These are phyloP conservation scores for Geotrupes spiniger DNA, from an alignment of 2,888 invertebrate species.

Conservation along the genomic window DNA sequence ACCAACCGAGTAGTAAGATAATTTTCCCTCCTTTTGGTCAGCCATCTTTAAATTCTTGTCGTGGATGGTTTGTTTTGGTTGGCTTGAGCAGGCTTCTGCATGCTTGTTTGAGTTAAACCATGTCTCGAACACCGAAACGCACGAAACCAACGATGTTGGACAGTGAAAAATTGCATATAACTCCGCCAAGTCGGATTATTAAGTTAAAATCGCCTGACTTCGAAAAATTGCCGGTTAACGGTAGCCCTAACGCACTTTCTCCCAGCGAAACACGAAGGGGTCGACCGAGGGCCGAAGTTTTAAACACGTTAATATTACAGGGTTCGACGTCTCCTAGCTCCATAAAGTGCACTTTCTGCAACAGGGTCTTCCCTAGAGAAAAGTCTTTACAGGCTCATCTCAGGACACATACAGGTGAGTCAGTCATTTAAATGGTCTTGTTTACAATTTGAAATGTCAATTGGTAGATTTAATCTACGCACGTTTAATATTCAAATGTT, in stretches of 20 bases:
- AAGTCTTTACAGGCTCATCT: constrained; percentile 71
- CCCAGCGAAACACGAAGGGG: constrained; percentile 58
- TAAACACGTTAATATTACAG: constrained; percentile 65
- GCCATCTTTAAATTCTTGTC: constrained; percentile 29
- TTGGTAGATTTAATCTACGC: too few relatives aligned
- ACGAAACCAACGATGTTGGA: constrained; percentile 23
- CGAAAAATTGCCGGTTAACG: constrained; percentile 31
- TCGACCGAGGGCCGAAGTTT: constrained; percentile 67
- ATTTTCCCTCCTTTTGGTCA: constrained; percentile 30
- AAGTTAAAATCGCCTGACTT: constrained; percentile 23
- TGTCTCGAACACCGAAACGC: constrained; percentile 31
- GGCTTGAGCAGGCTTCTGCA: constrained; percentile 22
- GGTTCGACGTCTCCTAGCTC: constrained; percentile 66
- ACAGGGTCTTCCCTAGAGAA: constrained; percentile 71
- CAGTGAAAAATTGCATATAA: constrained; percentile 19
- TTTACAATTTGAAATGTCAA: constrained; percentile 7
- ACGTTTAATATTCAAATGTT: too few relatives aligned
- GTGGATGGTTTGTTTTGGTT: constrained; percentile 30
- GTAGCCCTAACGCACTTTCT: constrained; percentile 26
- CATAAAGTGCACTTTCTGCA: constrained; percentile 69
- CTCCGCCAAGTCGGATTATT: constrained; percentile 26
- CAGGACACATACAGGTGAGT: constrained; percentile 61
- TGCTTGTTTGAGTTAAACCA: constrained; percentile 25
- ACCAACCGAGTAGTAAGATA: constrained; percentile 21
- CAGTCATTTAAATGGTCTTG: constrained; percentile 14